Evolutionary conservation across 2,113 vertebrate genomes (phyloP).

Genomic region (Notechis scutatus): DNA sequence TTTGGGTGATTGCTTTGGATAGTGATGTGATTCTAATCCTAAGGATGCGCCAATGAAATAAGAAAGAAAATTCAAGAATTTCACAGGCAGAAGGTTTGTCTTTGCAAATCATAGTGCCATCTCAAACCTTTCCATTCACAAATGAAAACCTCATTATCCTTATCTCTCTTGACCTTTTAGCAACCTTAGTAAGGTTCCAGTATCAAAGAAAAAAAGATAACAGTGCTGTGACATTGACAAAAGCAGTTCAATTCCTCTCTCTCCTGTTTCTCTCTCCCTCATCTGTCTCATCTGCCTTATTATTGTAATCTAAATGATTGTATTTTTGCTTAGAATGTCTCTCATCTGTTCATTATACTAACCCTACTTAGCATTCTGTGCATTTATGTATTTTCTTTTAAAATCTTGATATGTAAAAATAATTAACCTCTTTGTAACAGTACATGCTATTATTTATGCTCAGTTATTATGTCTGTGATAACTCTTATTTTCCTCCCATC

Average conservation of each 20-base stretch:
- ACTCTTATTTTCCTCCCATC: conserved; percentile 23
- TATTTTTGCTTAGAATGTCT: conserved; percentile 10
- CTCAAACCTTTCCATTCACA: not conserved
- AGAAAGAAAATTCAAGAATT: not conserved
- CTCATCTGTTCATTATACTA: conserved; percentile 50
- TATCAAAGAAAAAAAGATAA: conserved; percentile 11
- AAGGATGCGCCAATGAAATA: not conserved
- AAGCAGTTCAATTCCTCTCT: not conserved
- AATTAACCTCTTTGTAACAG: conserved; percentile 59
- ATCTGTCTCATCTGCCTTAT: not conserved
- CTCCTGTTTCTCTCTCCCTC: not conserved
- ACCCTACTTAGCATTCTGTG: conserved; percentile 36
- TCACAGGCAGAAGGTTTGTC: not conserved
- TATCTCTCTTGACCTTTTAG: not conserved
- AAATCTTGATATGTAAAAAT: conserved; percentile 55
- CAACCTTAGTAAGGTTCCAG: not conserved
- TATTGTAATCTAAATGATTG: conserved; percentile 35
- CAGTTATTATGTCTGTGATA: conserved; percentile 60
- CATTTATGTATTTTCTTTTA: conserved; percentile 53
- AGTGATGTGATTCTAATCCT: not conserved
- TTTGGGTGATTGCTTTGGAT: not conserved
- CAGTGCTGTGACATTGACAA: conserved; percentile 21
- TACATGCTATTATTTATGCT: conserved; percentile 42
- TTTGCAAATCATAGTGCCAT: not conserved
- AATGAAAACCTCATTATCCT: conserved; percentile 7